Evolutionary conservation across 1,140 invertebrate species (phyloP).

Genomic region (Colletes latitarsis): DNA sequence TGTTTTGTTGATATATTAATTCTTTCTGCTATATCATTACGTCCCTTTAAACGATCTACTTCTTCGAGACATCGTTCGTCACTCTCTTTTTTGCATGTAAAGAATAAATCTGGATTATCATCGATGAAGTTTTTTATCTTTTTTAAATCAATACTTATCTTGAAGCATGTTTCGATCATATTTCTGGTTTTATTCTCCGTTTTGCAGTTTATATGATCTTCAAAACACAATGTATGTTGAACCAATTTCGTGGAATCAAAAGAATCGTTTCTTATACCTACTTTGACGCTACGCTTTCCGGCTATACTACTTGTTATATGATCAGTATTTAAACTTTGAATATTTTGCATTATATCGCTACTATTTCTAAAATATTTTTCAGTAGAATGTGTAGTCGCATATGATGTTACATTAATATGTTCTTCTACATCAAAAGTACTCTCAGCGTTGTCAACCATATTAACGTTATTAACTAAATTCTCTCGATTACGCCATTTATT

Average conservation of each 20-base stretch:
- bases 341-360: background rate
- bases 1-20: background rate
- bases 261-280: background rate
- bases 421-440: background rate
- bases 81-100: conserved; percentile 37
- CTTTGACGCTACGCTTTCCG: conserved; percentile 17
- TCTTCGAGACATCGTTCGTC: background rate
- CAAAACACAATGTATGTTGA: background rate
- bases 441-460: background rate
- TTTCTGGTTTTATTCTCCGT: background rate
- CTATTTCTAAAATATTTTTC: background rate
- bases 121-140: conserved; percentile 70
- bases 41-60: background rate
- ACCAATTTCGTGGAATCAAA: background rate
- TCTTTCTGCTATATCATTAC: background rate
- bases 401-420: background rate
- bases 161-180: conserved; percentile 45
- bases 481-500: background rate
- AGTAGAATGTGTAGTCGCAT: background rate
- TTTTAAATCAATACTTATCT: conserved; percentile 75
- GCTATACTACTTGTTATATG: conserved; percentile 12
- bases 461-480: conserved; percentile 29
- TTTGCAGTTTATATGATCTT: conserved; percentile 15
- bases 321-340: background rate
- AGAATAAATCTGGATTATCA: conserved; percentile 66